Percentiles rank a stretch among this genome's conserved stretches.
Evolutionary conservation across 2,797 vertebrate species (phyloP).

Genomic region (Peromyscus attwateri): DNA sequence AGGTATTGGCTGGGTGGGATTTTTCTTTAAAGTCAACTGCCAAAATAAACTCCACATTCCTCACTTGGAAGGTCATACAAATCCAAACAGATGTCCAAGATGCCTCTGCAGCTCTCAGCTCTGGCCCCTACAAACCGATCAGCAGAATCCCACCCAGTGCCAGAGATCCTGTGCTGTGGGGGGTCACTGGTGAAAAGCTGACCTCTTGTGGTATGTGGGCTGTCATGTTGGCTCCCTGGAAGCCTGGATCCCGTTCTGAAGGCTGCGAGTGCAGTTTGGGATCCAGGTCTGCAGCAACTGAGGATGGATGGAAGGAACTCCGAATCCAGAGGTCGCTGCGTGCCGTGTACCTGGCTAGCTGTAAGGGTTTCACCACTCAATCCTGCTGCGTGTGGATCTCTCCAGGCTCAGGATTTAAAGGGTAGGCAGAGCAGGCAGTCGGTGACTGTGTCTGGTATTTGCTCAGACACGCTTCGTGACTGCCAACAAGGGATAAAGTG

Average conservation of each 20-base stretch:
- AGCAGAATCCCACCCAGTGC: background rate
- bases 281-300: background rate
- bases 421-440: background rate
- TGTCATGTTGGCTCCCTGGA: background rate
- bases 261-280: background rate
- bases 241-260: background rate
- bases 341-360: background rate
- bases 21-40: background rate
- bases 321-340: background rate
- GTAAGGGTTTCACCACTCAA: too few species aligned
- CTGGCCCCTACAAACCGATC: background rate
- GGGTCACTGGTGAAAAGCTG: background rate
- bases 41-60: background rate
- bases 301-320: background rate
- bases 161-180: background rate
- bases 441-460: background rate
- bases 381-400: background rate
- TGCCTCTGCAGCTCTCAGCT: background rate
- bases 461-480: background rate
- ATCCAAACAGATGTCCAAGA: background rate
- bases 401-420: background rate
- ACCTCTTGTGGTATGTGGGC: background rate
- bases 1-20: background rate
- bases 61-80: background rate
- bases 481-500: background rate